These are phyloP conservation scores for Smittia aterrima DNA, from an alignment of 2,888 invertebrate species.

Conservation along the genomic window DNA sequence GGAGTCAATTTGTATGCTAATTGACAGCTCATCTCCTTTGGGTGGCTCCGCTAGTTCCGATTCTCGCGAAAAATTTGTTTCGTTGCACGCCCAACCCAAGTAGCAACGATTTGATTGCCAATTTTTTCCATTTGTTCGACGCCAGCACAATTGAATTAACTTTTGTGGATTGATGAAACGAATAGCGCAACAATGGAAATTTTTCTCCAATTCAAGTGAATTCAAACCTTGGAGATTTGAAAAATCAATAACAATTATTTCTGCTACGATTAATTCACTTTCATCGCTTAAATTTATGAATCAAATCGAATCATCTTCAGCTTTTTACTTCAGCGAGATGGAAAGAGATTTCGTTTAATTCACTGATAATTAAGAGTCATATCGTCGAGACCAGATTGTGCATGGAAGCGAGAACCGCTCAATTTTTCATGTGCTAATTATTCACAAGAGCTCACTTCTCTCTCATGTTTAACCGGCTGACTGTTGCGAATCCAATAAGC, in stretches of 20 bases:
- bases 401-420: conserved; percentile 19
- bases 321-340: background rate
- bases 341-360: background rate
- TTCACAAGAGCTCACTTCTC: background rate
- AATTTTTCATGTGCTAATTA: conserved; percentile 25
- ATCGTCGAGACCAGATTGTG: conserved; percentile 9
- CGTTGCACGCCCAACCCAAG: background rate
- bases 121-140: background rate
- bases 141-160: conserved; percentile 8
- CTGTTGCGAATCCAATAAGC: conserved; percentile 6
- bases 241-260: too few relatives aligned
- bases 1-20: background rate
- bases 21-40: conserved; percentile 1
- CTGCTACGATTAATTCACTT: too few relatives aligned
- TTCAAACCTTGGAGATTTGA: too few relatives aligned
- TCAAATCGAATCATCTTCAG: too few relatives aligned
- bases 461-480: background rate
- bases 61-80: conserved; percentile 1
- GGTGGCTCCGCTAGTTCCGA: background rate
- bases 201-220: too few relatives aligned
- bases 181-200: too few relatives aligned
- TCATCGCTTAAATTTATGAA: too few relatives aligned
- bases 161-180: too few relatives aligned
- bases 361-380: background rate
- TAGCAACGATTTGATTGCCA: background rate